Evolutionary conservation across 2,113 vertebrate genomes (phyloP).

Genomic region (Trematomus loennbergii): DNA sequence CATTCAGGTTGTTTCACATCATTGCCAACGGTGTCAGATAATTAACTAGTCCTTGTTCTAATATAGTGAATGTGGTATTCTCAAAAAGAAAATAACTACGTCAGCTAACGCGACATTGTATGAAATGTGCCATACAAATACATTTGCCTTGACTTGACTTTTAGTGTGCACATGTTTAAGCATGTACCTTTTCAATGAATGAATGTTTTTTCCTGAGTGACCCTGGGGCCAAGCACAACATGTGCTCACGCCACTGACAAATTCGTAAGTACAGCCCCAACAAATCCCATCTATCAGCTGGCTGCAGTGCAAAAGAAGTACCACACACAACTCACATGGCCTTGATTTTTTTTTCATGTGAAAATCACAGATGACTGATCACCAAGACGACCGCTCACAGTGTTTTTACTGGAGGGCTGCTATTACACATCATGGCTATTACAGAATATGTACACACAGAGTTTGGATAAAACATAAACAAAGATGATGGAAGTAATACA

Average conservation of each 20-base stretch:
- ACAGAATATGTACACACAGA: neutral
- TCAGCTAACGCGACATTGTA: too few relatives aligned
- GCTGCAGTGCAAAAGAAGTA: conserved; percentile 12
- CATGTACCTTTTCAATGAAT: conserved; percentile 18
- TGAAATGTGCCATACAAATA: too few relatives aligned
- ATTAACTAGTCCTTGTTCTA: conserved; percentile 5
- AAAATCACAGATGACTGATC: conserved; percentile 23
- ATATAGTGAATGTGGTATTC: too few relatives aligned
- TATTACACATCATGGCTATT: neutral
- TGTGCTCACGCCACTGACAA: neutral
- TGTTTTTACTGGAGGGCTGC: neutral
- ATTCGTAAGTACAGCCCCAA: conserved; percentile 1
- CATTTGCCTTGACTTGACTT: too few relatives aligned
- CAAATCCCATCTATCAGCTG: conserved; percentile 30
- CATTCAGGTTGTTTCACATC: conserved; percentile 11
- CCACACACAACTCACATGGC: conserved; percentile 8
- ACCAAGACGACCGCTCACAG: neutral
- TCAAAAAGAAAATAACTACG: too few relatives aligned
- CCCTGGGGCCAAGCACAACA: conserved; percentile 35
- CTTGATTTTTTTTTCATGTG: conserved; percentile 10
- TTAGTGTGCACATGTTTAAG: neutral
- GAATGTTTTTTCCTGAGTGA: conserved; percentile 28
- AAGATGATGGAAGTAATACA: neutral
- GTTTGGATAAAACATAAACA: neutral
- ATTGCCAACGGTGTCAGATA: neutral